These are phyloP conservation scores for Amphiura filiformis DNA, from an alignment of 35 echinoderm and acorn worm species.

Conservation along the genomic window DNA sequence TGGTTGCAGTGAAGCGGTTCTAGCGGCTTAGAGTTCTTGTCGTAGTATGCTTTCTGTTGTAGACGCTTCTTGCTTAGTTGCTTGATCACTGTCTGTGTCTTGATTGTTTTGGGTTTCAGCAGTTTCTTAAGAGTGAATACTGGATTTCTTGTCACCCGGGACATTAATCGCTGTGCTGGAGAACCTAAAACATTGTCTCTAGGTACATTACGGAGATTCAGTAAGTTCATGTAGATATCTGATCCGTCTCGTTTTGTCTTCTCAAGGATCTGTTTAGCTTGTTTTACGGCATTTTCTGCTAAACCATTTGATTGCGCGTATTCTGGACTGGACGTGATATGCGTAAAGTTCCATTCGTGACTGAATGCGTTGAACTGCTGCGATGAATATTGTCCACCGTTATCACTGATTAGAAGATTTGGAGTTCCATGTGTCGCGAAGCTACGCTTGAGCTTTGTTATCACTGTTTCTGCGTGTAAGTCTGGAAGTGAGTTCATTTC, in stretches of 20 bases:
- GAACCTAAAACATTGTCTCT: not conserved
- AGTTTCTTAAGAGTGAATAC: not conserved
- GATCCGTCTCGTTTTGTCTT: conserved; percentile 37
- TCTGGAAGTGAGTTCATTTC: not conserved
- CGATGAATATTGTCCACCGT: conserved; percentile 1
- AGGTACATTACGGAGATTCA: conserved; percentile 40
- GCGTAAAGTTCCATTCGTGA: not conserved
- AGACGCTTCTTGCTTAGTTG: not conserved
- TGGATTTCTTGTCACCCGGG: conserved; percentile 12
- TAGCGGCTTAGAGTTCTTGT: conserved; percentile 28
- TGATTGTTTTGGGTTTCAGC: conserved; percentile 26
- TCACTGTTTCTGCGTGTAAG: conserved; percentile 6
- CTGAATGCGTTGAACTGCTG: not conserved
- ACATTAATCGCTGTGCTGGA: conserved; percentile 30
- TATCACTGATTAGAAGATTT: not conserved
- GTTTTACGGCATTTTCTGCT: conserved; percentile 43
- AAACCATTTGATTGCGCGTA: conserved; percentile 36
- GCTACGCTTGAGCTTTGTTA: conserved; percentile 15
- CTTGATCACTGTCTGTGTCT: not conserved
- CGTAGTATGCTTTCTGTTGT: conserved; percentile 28
- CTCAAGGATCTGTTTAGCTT: conserved; percentile 41
- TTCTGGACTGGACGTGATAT: not conserved
- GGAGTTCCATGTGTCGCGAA: conserved; percentile 23
- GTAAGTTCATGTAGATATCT: conserved; percentile 34
- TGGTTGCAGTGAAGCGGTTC: conserved; percentile 26